phyloP scores from a whole-genome alignment of 2,797 vertebrate species.

The Lateolabrax maculatus region DNA sequence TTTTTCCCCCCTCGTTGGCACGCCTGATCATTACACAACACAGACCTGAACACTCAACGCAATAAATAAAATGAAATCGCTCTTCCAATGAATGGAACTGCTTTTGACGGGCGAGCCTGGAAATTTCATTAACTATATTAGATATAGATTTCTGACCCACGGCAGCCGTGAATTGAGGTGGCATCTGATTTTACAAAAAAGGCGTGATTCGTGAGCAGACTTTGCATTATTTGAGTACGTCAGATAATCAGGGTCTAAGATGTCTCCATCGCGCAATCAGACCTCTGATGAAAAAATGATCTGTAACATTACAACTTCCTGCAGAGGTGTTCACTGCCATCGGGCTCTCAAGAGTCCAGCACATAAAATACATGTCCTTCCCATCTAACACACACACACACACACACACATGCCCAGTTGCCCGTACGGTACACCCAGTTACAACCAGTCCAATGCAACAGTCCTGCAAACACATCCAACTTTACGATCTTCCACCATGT shows the following conservation, averaged over 20 bases:
- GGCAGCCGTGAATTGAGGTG: neutral
- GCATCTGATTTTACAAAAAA: neutral
- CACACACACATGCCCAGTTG: neutral
- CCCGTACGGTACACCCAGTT: neutral
- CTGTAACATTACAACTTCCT: neutral
- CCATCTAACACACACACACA: too few species aligned
- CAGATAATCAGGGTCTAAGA: neutral
- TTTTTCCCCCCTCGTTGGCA: neutral
- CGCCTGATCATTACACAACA: neutral
- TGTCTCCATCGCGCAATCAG: neutral
- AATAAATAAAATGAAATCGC: neutral
- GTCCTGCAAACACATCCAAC: neutral
- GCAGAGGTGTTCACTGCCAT: neutral
- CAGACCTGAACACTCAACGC: neutral
- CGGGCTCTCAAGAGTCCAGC: neutral
- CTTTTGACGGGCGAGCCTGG: neutral
- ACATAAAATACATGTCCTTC: neutral
- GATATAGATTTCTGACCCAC: neutral
- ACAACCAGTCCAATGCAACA: neutral
- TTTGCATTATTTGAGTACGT: neutral
- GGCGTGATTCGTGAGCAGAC: neutral
- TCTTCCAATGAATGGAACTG: neutral
- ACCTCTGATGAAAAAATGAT: neutral
- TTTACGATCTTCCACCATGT: neutral
- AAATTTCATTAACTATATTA: neutral